A percentile compares a stretch with the other conserved stretches of the same genome.
These are phyloP conservation scores for Lepidotrigona ventralis DNA, from an alignment of 1,140 invertebrate species.

Conservation along the genomic window DNA sequence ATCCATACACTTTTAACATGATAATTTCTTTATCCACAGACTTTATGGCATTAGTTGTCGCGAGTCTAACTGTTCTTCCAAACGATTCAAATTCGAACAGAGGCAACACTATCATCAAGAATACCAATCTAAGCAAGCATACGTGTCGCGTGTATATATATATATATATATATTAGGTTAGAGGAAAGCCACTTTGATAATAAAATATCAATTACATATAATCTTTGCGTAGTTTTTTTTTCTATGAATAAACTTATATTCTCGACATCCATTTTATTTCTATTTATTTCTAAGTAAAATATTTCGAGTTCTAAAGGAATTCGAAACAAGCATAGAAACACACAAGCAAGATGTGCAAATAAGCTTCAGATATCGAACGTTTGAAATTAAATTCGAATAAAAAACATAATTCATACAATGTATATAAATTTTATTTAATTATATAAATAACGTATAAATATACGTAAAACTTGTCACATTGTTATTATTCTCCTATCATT, in stretches of 20 bases:
- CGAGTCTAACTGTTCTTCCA: neutral
- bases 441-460: slow-evolving; percentile 4
- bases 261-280: neutral
- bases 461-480: neutral
- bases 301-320: neutral
- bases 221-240: neutral
- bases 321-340: too few species aligned
- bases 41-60: neutral
- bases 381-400: neutral
- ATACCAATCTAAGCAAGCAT: neutral
- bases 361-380: too few species aligned
- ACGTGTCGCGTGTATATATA: too few species aligned
- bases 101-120: too few species aligned
- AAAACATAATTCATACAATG: neutral
- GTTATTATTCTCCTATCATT: neutral
- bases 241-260: neutral
- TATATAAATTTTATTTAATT: slow-evolving; percentile 18
- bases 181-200: neutral
- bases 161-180: neutral
- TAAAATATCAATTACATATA: neutral
- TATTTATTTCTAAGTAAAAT: neutral
- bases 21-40: neutral
- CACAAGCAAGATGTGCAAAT: neutral
- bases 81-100: slow-evolving; percentile 32
- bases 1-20: neutral